Base-by-base conservation (phyloP, 1,140 invertebrate species). In the Lucilia sericata region DNA sequence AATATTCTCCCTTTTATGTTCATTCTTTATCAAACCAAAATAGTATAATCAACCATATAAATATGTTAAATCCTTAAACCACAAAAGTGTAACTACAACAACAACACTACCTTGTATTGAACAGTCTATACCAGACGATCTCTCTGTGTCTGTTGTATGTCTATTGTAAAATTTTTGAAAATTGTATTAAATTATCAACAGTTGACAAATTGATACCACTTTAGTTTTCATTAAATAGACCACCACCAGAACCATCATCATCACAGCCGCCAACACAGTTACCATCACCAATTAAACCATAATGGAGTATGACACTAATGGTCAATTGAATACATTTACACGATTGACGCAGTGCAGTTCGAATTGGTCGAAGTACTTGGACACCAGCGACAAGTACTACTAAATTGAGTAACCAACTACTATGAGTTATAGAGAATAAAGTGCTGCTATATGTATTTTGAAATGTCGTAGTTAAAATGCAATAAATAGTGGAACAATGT, bases 121-220 rank as follows among this genome's bases (percentile, higher is more conserved):
- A n/a, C n/a, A n/a, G n/a, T n/a, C n/a, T n/a, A n/a, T n/a, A n/a
- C n/a, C n/a, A n/a, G n/a, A n/a, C n/a, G n/a, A n/a, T n/a, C n/a
- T n/a, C n/a, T n/a, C n/a, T 30, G 25, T 30, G 55, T 17, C 14
- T 60, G 7, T 14, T n/a, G 14, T 17, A 14, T 60, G 55, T 17
- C 14, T 60, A 60, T 12, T 17, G 14, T 60, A 60, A 17, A 9
- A 60, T 42, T 42, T 42, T 7, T 60, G 55, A 14, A 60, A 60
- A 60, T 60, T 60, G 55, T 60, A n/a, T 60, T 60, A 60, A 60
- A 60, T 60, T n/a, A 60, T 60, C 42, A 60, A n/a, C 42, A 60
- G 55, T 60, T 60, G 55, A 60, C n/a, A n/a, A 60, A 60, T 60
- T 60, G n/a, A 60, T 60, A 60, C n/a, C 55, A 17, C 55, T 60